Base-by-base conservation (phyloP, 2,113 vertebrate species). In the Indri indri region DNA sequence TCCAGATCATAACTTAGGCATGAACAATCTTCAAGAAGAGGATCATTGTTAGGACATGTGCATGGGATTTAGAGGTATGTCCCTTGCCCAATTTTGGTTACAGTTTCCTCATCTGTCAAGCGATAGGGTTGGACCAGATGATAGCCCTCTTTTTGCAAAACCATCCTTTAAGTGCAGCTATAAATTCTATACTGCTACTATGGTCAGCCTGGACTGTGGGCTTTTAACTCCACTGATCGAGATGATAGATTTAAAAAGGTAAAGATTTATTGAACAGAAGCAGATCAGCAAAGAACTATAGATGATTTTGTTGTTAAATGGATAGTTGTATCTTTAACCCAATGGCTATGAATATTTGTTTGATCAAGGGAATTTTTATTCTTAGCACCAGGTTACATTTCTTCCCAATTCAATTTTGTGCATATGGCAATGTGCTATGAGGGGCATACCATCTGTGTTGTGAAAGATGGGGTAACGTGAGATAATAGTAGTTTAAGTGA, bases 321-420 rank as follows among this genome's bases (percentile, higher is more conserved):
- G 20, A n/a, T 86, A 68, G 11, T 47, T 86, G 57, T 71, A 73
- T 88, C 25, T 91, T 94, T 94, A 96, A 90, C 68, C 42, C 14
- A 32, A 57, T 61, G 20, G 20, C 47, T 0, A 50, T 27, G n/a
- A n/a, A 1, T 12, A 8, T 88, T 76, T 66, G 34, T 80, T 59
- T 92, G 76, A 73, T 87, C 47, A 86, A 90, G 22, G 30, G 23
- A 30, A 90, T 52, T 59, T 83, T 70, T 90, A 79, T 8, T 57
- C 37, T 61, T 12, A 73, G n/a, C 18, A 45, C 71, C 0, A 0
- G 42, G 11, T 77, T 81, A n/a, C 23, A 86, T 90, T 92, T 40
- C 27, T 96, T 87, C 27, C 3, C 52, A 6, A 2, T 91, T 81
- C 37, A 59, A 80, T 77, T 63, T 61, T 1, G 0, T 92, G 9